phyloP scores from a whole-genome alignment of 2,888 invertebrate genomes.

The Philonicus albiceps region DNA sequence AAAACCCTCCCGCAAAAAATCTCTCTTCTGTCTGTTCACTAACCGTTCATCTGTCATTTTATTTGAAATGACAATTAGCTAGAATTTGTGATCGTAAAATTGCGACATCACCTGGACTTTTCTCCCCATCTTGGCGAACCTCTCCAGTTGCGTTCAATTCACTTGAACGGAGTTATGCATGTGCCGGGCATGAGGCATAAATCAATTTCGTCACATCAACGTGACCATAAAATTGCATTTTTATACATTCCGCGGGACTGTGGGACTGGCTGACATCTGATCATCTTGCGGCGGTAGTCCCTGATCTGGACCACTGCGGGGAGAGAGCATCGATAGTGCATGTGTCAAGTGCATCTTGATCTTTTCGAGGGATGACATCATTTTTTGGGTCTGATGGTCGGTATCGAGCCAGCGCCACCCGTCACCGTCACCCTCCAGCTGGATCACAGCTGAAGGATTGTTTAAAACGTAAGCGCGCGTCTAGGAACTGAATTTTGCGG shows the following conservation, averaged over 20 bases:
- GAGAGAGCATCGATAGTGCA: background rate
- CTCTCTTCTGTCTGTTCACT: background rate
- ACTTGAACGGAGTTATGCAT: background rate
- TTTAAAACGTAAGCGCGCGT: background rate
- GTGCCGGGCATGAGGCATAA: background rate
- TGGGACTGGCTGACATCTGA: background rate
- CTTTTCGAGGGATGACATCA: background rate
- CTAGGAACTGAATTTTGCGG: background rate
- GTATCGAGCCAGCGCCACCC: too few relatives aligned
- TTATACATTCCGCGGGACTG: background rate
- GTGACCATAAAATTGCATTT: conserved; percentile 17
- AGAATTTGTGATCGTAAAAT: background rate
- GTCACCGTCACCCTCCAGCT: background rate
- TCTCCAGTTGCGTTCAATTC: background rate
- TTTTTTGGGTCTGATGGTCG: background rate
- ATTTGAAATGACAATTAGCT: background rate
- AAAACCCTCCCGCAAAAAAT: too few relatives aligned
- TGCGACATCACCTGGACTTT: background rate
- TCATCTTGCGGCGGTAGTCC: background rate
- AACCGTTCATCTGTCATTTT: background rate
- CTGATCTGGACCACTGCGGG: background rate
- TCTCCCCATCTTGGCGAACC: background rate
- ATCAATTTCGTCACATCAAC: conserved; percentile 16
- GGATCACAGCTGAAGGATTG: background rate
- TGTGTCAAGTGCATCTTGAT: background rate